Conservation (phyloP, 1,140 invertebrate genomes). For the Chionoecetes opilio region DNA sequence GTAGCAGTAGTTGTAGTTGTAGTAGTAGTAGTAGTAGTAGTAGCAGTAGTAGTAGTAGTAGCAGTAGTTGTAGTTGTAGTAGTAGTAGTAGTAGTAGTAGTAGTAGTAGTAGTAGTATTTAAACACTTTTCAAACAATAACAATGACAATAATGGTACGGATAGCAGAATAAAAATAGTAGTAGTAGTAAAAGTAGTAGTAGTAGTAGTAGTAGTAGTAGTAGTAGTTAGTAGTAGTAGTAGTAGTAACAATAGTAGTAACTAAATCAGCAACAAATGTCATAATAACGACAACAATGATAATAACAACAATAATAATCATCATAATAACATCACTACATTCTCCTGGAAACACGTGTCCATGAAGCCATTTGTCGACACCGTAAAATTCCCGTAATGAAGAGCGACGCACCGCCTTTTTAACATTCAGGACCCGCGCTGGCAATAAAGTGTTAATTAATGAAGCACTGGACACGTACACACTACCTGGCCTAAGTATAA, state of each 20-base stretch:
- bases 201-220: background rate
- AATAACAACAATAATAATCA: too few relatives aligned
- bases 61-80: too few relatives aligned
- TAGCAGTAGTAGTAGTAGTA: too few relatives aligned
- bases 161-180: background rate
- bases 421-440: background rate
- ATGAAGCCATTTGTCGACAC: background rate
- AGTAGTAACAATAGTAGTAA: background rate
- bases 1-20: too few relatives aligned
- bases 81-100: too few relatives aligned
- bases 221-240: too few relatives aligned
- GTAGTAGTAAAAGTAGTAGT: background rate
- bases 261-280: too few relatives aligned
- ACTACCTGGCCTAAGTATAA: background rate
- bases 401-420: background rate
- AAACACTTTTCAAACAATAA: too few relatives aligned
- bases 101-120: too few relatives aligned
- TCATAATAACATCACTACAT: background rate
- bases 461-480: background rate
- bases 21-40: too few relatives aligned
- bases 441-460: background rate
- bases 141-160: background rate
- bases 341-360: background rate
- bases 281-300: too few relatives aligned
- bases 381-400: conserved; percentile 19